Percentiles rank a stretch among this genome's conserved stretches.
phyloP scores from a whole-genome alignment of 2,797 vertebrate species.

The Phataginus tetradactyla region DNA sequence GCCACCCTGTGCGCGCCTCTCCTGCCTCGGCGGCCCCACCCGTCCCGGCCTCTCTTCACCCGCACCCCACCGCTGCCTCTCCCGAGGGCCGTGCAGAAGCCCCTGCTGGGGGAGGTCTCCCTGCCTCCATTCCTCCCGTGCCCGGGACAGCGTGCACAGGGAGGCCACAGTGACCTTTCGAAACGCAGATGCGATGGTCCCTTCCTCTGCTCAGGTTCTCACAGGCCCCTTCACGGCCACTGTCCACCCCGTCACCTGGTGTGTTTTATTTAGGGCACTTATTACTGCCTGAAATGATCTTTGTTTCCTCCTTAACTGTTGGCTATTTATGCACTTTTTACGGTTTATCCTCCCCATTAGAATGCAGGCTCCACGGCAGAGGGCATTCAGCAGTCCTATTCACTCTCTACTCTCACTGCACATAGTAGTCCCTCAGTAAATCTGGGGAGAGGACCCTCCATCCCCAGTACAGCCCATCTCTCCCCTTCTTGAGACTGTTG shows the following conservation, averaged over 20 bases:
- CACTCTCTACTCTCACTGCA: not conserved
- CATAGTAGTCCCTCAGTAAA: not conserved
- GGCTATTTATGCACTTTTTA: not conserved
- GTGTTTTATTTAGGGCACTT: not conserved
- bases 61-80: not conserved
- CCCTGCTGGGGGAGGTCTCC: not conserved
- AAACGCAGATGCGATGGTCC: not conserved
- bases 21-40: constrained; percentile 18
- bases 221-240: not conserved
- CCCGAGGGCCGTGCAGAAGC: rapidly evolving
- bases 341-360: not conserved
- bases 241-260: not conserved
- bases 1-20: constrained; percentile 1
- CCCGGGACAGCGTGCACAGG: not conserved
- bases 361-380: not conserved
- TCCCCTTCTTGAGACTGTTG: not conserved
- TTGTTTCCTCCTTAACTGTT: not conserved
- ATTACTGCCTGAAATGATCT: not conserved
- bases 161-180: not conserved
- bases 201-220: not conserved
- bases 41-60: not conserved
- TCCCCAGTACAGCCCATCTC: not conserved
- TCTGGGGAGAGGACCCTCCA: not conserved
- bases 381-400: not conserved
- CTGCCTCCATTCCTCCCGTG: not conserved